Conservation (phyloP, 2,797 vertebrate species). For the Schizothorax lantsangensis region DNA sequence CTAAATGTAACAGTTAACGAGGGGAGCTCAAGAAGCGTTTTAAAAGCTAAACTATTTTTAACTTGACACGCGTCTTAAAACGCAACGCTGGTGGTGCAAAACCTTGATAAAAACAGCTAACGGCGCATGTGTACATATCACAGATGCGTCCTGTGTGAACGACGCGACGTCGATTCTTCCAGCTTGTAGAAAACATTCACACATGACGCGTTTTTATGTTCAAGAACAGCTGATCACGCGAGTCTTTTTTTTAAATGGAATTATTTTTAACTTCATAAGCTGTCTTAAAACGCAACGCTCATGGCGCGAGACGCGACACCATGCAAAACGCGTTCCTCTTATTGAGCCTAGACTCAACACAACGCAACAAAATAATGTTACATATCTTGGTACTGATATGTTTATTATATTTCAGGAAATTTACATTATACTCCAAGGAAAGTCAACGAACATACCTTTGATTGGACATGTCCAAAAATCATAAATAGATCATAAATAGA, state of each 20-base stretch:
- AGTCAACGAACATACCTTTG: neutral
- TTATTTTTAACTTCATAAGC: neutral
- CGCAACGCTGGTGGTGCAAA: neutral
- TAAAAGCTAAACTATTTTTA: constrained; percentile 4
- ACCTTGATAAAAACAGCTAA: neutral
- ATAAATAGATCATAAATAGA: no score
- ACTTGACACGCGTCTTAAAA: constrained; percentile 12
- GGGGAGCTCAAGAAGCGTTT: neutral
- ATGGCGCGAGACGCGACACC: neutral
- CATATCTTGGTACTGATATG: neutral
- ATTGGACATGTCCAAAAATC: neutral
- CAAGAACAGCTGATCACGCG: neutral
- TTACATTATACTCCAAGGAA: neutral
- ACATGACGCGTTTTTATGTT: neutral
- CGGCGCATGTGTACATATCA: neutral
- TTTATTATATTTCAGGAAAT: neutral
- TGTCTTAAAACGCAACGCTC: neutral
- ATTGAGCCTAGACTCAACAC: neutral
- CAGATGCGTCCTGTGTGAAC: neutral
- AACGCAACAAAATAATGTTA: neutral
- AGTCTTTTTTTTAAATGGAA: neutral
- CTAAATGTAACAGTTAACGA: neutral
- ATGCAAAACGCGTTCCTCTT: neutral
- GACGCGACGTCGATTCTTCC: neutral
- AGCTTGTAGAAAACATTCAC: neutral